Evolutionary conservation across 2,113 vertebrate genomes (phyloP), one percentile per base, ranked within the genome.

Genomic region (Phyllopteryx taeniolatus): DNA sequence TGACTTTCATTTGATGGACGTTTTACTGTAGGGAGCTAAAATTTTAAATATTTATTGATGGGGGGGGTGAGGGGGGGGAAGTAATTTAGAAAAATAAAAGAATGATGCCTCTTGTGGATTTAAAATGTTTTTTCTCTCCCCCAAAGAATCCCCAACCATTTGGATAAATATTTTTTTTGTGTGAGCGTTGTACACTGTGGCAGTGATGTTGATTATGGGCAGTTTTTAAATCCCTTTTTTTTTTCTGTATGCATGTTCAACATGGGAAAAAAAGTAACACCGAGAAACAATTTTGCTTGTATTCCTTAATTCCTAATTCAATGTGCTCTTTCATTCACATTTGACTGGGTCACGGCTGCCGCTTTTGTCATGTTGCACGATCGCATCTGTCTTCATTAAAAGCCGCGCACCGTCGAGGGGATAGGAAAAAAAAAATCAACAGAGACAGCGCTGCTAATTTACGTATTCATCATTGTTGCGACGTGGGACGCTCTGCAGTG

Each of bases 331-430:
- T 72, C 31, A 73, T 85, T 76, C 72, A 74, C 85, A 75, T 75
- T 66, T 70, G 80, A 73, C 35, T 33, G 60, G 35, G 57, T 68
- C 71, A 71, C 31, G 53, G 67, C 77, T 75, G 7, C 77, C 75
- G 43, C 78, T 84, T 85, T 86, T 88, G 88, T 91, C 86, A 85
- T 79, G 74, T 85, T 88, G 77, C 61, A 13, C 76, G 47, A 75
- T 86, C 86, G 91, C 90, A 89, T 92, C 90, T 86, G 82, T 93
- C 91, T 92, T 91, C 89, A 91, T 92, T 91, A 92, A 90, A 90
- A 89, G 65, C 79, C 53, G 67, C 33, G 51, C 82, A 83, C 78
- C 81, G 80, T 85, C 78, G 79, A 77, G 90, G 79, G 90, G 88
- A 89, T 78, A 64, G 74, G 73, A 91, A 39, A 39, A 5, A 39